phyloP scores from a whole-genome alignment of 2,797 vertebrate species.

The Pantherophis alleghaniensis region DNA sequence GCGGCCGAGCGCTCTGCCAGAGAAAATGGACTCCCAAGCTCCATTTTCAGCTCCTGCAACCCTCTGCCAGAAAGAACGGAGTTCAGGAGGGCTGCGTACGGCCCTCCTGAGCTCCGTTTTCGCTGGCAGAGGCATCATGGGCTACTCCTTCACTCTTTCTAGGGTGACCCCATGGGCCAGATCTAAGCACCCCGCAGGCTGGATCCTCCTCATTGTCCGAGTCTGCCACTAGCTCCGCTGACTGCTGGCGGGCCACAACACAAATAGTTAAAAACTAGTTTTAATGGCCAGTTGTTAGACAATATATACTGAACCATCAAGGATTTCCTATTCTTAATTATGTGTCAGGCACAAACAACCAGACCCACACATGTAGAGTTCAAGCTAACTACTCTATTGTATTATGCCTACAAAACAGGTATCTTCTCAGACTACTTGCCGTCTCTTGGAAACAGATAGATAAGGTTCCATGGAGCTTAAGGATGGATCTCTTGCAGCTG shows the following conservation, averaged over 20 bases:
- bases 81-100: too few species aligned
- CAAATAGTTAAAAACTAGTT: background rate
- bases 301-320: background rate
- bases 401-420: background rate
- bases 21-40: too few species aligned
- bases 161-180: too few species aligned
- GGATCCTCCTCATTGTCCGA: too few species aligned
- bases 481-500: background rate
- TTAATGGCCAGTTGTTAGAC: background rate
- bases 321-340: background rate
- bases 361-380: background rate
- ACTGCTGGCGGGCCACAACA: background rate
- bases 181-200: too few species aligned
- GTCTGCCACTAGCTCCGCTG: too few species aligned
- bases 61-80: too few species aligned
- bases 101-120: too few species aligned
- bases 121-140: too few species aligned
- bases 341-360: background rate
- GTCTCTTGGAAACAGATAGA: background rate
- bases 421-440: background rate
- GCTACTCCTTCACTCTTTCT: too few species aligned
- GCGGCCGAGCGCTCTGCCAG: too few species aligned
- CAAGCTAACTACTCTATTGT: background rate
- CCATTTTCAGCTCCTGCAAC: too few species aligned
- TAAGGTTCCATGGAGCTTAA: background rate